phyloP scores from a whole-genome alignment of 2,888 invertebrate species.

The Aproaerema taeniolella region DNA sequence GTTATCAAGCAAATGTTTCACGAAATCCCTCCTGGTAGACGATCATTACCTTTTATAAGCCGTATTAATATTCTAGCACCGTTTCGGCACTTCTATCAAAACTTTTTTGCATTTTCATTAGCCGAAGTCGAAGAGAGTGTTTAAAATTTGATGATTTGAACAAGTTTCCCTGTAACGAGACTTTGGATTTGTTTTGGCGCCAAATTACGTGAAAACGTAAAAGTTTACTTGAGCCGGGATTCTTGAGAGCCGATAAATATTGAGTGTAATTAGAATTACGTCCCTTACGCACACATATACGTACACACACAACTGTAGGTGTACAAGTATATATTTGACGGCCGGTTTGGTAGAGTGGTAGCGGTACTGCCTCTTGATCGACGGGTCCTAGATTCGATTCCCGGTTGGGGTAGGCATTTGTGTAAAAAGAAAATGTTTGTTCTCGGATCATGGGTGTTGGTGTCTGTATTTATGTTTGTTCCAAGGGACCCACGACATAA shows the following conservation, averaged over 20 bases:
- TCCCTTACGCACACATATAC: not conserved
- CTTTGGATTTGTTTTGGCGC: conserved; percentile 34
- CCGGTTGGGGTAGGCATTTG: too few species aligned
- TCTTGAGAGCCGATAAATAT: conserved; percentile 32
- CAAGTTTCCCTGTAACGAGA: conserved; percentile 56
- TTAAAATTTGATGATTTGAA: conserved; percentile 63
- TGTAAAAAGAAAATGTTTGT: too few species aligned
- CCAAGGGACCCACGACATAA: too few species aligned
- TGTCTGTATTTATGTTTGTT: too few species aligned
- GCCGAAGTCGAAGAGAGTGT: conserved; percentile 44
- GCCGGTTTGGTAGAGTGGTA: too few species aligned
- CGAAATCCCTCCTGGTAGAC: too few species aligned
- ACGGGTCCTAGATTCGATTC: too few species aligned
- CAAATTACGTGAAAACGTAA: conserved; percentile 20
- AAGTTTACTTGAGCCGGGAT: conserved; percentile 11
- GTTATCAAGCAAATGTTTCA: too few species aligned
- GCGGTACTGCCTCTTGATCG: too few species aligned
- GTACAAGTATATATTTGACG: too few species aligned
- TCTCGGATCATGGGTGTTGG: too few species aligned
- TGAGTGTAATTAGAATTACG: conserved; percentile 22
- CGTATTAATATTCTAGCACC: not conserved
- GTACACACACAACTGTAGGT: not conserved
- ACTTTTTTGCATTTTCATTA: conserved; percentile 51
- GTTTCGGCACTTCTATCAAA: conserved; percentile 21
- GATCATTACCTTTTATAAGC: too few species aligned